Conservation (phyloP, 2,888 invertebrate genomes). For the Heliconius charithonia region DNA sequence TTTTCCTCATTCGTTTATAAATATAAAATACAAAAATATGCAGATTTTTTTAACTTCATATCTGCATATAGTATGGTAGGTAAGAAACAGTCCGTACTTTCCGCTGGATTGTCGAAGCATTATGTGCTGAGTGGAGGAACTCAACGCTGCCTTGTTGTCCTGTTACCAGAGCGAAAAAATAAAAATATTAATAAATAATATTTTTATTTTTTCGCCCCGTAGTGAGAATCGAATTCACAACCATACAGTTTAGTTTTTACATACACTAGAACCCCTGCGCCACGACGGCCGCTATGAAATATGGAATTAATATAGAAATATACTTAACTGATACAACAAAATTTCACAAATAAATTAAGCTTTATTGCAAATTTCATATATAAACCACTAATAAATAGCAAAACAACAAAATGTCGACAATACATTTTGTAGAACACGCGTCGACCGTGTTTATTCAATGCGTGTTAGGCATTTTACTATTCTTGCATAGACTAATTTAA, state of each 20-base stretch:
- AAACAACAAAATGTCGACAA: conserved; percentile 9
- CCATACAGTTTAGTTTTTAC: too few species aligned
- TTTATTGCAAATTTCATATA: not conserved
- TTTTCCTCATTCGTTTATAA: too few species aligned
- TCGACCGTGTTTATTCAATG: conserved; percentile 10
- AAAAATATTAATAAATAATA: not conserved
- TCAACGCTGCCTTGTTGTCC: not conserved
- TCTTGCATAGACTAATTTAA: not conserved
- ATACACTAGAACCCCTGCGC: too few species aligned
- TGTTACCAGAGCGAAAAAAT: not conserved
- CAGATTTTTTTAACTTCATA: too few species aligned
- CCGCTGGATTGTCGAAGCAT: not conserved
- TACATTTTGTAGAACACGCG: not conserved
- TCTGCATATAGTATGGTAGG: not conserved
- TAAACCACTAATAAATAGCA: not conserved
- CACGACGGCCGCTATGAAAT: too few species aligned
- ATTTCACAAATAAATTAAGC: conserved; percentile 16
- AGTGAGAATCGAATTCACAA: not conserved
- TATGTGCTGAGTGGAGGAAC: not conserved
- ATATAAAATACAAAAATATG: too few species aligned
- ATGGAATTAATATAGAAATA: too few species aligned
- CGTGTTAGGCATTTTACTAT: conserved; percentile 6
- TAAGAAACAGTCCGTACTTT: not conserved
- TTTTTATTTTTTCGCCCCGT: too few species aligned
- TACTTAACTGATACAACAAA: not conserved